Evolutionary conservation across 1,140 invertebrate genomes (phyloP).

Genomic region (Meloidogyne floridensis): DNA sequence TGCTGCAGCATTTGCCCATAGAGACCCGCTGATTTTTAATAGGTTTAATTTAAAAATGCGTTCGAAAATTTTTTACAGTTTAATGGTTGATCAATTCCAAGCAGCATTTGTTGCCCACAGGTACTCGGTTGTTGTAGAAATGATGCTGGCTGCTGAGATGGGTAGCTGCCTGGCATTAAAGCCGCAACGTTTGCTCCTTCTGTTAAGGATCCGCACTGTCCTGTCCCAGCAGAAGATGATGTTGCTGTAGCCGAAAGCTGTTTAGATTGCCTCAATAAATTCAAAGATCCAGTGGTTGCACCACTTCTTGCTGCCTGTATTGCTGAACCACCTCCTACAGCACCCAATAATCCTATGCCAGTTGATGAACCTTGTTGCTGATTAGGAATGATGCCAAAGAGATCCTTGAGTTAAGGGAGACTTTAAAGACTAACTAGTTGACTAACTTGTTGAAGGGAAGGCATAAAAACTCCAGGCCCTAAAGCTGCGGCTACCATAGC

Average conservation of each 20-base stretch:
- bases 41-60: background rate
- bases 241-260: background rate
- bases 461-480: background rate
- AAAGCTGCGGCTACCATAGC: background rate
- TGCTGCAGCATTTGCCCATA: conserved; percentile 88
- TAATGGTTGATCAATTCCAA: background rate
- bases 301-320: background rate
- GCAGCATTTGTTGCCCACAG: conserved; percentile 30
- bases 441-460: background rate
- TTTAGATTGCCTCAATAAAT: background rate
- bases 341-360: conserved; percentile 11
- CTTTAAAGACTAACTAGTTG: background rate
- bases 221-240: background rate
- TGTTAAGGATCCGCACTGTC: background rate
- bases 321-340: background rate
- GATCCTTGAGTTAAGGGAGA: background rate
- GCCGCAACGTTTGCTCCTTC: background rate
- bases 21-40: conserved; percentile 79
- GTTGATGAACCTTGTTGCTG: conserved; percentile 4
- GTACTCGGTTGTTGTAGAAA: conserved; percentile 24
- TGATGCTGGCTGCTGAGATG: background rate
- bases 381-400: background rate
- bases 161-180: conserved; percentile 11
- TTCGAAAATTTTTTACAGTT: background rate
- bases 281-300: background rate